Conservation (phyloP, 2,113 vertebrate genomes). For the Galbula dea region DNA sequence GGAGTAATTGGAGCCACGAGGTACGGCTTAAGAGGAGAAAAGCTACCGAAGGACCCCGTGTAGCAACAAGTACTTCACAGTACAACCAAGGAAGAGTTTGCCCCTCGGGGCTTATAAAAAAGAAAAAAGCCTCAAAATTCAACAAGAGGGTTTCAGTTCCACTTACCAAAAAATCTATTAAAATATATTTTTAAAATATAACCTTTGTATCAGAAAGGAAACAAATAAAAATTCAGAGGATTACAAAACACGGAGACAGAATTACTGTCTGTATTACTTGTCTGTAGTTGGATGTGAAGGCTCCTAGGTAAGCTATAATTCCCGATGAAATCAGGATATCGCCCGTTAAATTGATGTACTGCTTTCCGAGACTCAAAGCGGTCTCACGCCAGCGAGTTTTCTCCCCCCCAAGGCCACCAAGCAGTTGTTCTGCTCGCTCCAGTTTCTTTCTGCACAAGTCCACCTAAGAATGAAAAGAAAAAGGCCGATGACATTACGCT, state of each 20-base stretch:
- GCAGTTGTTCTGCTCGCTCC: slow-evolving; percentile 82
- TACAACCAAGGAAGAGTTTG: background rate
- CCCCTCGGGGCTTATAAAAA: background rate
- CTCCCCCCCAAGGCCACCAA: slow-evolving; percentile 88
- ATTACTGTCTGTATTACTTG: slow-evolving; percentile 67
- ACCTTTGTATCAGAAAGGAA: background rate
- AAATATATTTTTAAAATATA: background rate
- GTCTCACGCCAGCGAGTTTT: slow-evolving; percentile 83
- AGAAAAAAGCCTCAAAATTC: background rate
- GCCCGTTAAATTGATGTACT: slow-evolving; percentile 83
- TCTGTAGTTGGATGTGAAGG: slow-evolving; percentile 86
- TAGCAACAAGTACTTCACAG: background rate
- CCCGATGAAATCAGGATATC: slow-evolving; percentile 87
- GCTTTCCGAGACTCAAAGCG: slow-evolving; percentile 76
- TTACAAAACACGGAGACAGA: background rate
- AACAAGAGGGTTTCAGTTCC: background rate
- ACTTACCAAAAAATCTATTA: background rate
- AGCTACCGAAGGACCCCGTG: background rate
- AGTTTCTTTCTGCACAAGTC: slow-evolving; percentile 87
- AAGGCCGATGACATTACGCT: too few relatives aligned
- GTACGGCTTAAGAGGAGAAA: background rate
- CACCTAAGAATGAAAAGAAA: slow-evolving; percentile 68
- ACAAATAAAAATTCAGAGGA: background rate
- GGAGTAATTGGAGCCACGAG: background rate
- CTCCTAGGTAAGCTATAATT: slow-evolving; percentile 84